Conservation (phyloP, 2,888 invertebrate genomes). For the Kuschelorhynchus macadamiae region DNA sequence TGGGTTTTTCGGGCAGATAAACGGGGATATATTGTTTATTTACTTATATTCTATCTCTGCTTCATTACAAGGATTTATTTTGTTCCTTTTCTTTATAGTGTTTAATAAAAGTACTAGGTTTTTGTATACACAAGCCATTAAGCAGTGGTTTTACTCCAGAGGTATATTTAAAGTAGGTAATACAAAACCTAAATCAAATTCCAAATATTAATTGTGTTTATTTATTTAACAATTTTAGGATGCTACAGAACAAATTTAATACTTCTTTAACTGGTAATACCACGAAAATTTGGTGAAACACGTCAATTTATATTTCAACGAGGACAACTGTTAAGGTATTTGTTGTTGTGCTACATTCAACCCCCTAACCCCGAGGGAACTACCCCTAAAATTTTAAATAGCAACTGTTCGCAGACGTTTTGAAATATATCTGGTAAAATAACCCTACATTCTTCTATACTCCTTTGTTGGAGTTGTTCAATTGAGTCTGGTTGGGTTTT, state of each 20-base stretch:
- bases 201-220: neutral
- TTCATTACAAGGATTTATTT: slow-evolving; percentile 74
- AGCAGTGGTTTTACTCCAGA: slow-evolving; percentile 55
- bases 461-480: no score
- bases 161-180: slow-evolving; percentile 48
- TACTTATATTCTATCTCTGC: slow-evolving; percentile 73
- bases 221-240: no score
- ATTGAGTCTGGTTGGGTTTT: no score
- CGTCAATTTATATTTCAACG: neutral
- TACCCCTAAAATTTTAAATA: no score
- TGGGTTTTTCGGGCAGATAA: slow-evolving; percentile 70
- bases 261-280: no score
- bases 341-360: no score
- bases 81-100: slow-evolving; percentile 74
- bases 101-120: slow-evolving; percentile 74
- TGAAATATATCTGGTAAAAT: no score
- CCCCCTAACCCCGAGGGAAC: no score
- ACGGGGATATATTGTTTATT: slow-evolving; percentile 58
- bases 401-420: no score
- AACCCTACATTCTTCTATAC: no score
- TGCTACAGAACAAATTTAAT: no score
- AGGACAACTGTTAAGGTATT: no score
- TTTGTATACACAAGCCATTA: slow-evolving; percentile 64
- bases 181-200: slow-evolving; percentile 1
- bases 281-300: neutral